phyloP scores from a whole-genome alignment of 2,113 vertebrate species.

The Hirundichthys speculiger region DNA sequence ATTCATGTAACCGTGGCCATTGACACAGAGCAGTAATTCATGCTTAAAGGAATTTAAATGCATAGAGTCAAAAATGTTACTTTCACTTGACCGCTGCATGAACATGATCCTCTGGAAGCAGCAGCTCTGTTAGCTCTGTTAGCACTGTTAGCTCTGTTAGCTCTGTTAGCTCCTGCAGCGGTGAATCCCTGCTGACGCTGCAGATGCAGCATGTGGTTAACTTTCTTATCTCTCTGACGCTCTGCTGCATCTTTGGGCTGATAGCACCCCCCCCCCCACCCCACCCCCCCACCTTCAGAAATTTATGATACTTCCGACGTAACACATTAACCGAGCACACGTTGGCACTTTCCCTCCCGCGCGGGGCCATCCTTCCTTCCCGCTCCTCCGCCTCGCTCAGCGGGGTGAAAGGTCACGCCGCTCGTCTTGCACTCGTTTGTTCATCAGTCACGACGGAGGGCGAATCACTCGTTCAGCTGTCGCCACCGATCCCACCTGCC shows the following conservation, averaged over 20 bases:
- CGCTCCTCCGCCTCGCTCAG: constrained; percentile 4
- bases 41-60: no score
- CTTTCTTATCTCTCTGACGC: constrained; percentile 28
- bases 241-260: constrained; percentile 14
- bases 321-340: constrained; percentile 36
- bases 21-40: no score
- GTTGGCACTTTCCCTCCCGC: constrained; percentile 14
- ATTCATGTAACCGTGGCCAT: no score
- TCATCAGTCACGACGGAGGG: constrained; percentile 42
- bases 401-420: constrained; percentile 36
- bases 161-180: no score
- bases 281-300: constrained; percentile 18
- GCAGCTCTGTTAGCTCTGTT: no score
- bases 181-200: neutral
- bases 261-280: constrained; percentile 4
- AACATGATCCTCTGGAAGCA: neutral
- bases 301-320: constrained; percentile 29
- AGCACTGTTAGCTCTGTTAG: no score
- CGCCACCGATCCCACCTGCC: constrained; percentile 40
- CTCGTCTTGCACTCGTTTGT: constrained; percentile 38
- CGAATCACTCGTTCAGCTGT: constrained; percentile 55
- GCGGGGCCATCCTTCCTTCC: constrained; percentile 5
- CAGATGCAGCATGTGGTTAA: constrained; percentile 29
- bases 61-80: neutral
- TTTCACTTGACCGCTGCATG: neutral